Evolutionary conservation across 2,797 vertebrate species (phyloP).

Genomic region (Cyclopterus lumpus): DNA sequence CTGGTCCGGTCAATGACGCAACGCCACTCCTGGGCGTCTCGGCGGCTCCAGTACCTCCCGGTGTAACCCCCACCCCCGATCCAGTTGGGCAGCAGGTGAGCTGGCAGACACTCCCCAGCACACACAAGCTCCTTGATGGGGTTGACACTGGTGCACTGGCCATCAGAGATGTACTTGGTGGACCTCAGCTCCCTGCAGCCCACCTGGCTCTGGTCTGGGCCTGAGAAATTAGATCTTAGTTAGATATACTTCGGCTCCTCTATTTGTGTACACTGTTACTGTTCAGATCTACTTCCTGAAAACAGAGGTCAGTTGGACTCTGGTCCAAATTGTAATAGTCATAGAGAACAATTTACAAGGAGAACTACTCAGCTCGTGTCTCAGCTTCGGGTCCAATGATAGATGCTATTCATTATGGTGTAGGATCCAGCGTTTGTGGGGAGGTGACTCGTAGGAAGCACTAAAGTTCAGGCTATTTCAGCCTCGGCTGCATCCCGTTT

Average conservation of each 20-base stretch:
- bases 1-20: slow-evolving; percentile 92
- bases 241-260: background rate
- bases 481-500: background rate
- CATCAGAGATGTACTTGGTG: slow-evolving; percentile 97
- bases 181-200: slow-evolving; percentile 95
- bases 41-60: slow-evolving; percentile 91
- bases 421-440: too few relatives aligned
- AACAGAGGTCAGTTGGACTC: background rate
- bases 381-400: background rate
- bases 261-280: background rate
- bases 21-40: slow-evolving; percentile 91
- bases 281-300: background rate
- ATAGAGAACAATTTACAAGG: background rate
- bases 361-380: background rate
- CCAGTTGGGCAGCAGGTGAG: slow-evolving; percentile 95
- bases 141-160: slow-evolving; percentile 95
- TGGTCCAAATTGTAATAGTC: background rate
- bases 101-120: slow-evolving; percentile 93
- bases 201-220: slow-evolving; percentile 88
- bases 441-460: too few relatives aligned
- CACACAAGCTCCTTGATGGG: slow-evolving; percentile 96
- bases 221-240: slow-evolving; percentile 34
- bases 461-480: background rate
- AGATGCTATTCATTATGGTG: too few relatives aligned
- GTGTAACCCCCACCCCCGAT: slow-evolving; percentile 80